A percentile compares a stretch with the other conserved stretches of the same genome.
Evolutionary conservation across 2,113 vertebrate species (phyloP).

Genomic region (Anoplopoma fimbria): DNA sequence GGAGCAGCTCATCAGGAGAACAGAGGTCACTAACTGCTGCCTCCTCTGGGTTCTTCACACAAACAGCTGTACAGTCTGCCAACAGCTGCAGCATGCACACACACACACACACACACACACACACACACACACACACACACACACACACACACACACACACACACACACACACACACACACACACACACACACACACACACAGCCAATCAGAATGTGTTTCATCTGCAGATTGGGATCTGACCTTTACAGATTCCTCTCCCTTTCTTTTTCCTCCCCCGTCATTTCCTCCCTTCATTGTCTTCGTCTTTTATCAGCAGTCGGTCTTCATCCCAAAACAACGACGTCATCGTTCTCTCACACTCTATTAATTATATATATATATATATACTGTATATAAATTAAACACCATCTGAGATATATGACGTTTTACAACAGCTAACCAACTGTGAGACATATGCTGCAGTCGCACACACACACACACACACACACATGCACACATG

Average conservation of each 20-base stretch:
- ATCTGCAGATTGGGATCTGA: conserved; percentile 32
- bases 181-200: neutral
- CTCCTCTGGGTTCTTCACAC: conserved; percentile 16
- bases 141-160: neutral
- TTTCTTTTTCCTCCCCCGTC: conserved; percentile 33
- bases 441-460: neutral
- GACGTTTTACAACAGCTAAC: conserved; percentile 10
- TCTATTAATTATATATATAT: too few relatives aligned
- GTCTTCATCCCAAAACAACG: conserved; percentile 36
- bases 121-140: neutral
- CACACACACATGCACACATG: neutral
- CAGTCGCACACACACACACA: neutral
- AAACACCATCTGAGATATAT: neutral
- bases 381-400: too few relatives aligned
- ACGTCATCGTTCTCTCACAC: conserved; percentile 20
- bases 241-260: conserved; percentile 31
- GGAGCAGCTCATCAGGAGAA: neutral
- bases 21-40: neutral
- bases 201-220: conserved; percentile 11
- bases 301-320: conserved; percentile 18
- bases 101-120: neutral
- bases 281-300: conserved; percentile 58
- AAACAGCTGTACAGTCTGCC: conserved; percentile 35
- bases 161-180: neutral
- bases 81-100: conserved; percentile 32